Conservation (phyloP, 2,113 vertebrate genomes). For the Zosterops borbonicus region DNA sequence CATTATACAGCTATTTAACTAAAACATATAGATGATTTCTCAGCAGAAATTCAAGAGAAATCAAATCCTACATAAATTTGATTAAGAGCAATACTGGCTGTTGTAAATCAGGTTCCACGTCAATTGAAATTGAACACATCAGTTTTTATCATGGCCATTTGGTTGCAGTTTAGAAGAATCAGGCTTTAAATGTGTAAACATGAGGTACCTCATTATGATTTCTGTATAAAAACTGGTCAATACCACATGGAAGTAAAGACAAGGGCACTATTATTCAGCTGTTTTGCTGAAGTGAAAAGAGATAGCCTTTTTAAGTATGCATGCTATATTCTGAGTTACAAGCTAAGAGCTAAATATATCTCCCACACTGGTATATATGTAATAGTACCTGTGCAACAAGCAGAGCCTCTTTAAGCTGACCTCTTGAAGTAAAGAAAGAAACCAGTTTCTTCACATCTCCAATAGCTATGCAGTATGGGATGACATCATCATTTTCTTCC, state of each 20-base stretch:
- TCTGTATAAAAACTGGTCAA: not conserved
- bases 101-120: not conserved
- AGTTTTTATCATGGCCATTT: not conserved
- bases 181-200: not conserved
- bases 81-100: not conserved
- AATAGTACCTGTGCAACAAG: slow-evolving; percentile 89
- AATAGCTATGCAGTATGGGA: slow-evolving; percentile 91
- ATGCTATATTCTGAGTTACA: not conserved
- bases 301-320: not conserved
- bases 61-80: not conserved
- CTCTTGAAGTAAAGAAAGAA: slow-evolving; percentile 88
- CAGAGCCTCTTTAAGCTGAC: slow-evolving; percentile 91
- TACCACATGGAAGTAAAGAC: not conserved
- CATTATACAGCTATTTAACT: not conserved
- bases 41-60: not conserved
- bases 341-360: not conserved
- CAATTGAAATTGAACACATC: not conserved
- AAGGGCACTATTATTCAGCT: not conserved
- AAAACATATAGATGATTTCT: not conserved
- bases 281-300: not conserved
- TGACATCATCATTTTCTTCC: slow-evolving; percentile 92
- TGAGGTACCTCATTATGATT: not conserved
- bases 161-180: not conserved
- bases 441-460: slow-evolving; percentile 91
- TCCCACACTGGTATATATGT: not conserved